Base-by-base conservation (phyloP, 2,113 vertebrate genomes). In the Aix galericulata region DNA sequence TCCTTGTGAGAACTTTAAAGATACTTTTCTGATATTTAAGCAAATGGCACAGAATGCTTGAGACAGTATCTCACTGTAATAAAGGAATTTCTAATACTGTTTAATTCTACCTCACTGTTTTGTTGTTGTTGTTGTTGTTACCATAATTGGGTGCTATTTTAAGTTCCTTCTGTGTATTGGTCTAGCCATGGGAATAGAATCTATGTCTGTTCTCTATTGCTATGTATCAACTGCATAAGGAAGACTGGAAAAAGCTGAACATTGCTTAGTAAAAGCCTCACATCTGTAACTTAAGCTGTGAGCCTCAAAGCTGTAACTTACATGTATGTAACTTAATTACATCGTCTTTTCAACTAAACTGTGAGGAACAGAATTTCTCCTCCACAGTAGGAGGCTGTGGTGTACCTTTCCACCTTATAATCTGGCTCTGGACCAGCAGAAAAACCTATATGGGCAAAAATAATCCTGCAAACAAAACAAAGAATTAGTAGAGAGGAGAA, bases 71-170 rank as follows among this genome's bases (percentile, higher is more conserved):
- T 87, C 62, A 76, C 10, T 72, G 11, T 77, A 75, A 42, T 32
- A 58, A 3, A 62, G 8, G 11, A 84, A 79, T 76, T 72, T 66
- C 34, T 88, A 82, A 38, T 48, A 90, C 50, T 86, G 44, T 38
- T 73, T 79, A 91, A 87, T 85, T 79, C 32, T 85, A 13, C 48
- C 68, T 79, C 82, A 26, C 34, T 60, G 18, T 71, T 92, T 89
- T 58, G 15, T 38, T 64, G 36, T 40, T 64, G 36, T 40, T 86
- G 20, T 44, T 73, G 29, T 74, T 91, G n/a, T n/a, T n/a, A 52
- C 82, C 82, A 94, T 89, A 93, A 53, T 62, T 89, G 38, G 44
- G 53, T 85, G 53, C 48, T 93, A n/a, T 91, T 91, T 93, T 76
- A 76, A 79, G 71, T 85, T 87, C 31, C 75, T 87, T 10, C 13